Evolutionary conservation across 2,888 invertebrate genomes (phyloP), one percentile per base, ranked within the genome.

Genomic region (Plemyria rubiginata): DNA sequence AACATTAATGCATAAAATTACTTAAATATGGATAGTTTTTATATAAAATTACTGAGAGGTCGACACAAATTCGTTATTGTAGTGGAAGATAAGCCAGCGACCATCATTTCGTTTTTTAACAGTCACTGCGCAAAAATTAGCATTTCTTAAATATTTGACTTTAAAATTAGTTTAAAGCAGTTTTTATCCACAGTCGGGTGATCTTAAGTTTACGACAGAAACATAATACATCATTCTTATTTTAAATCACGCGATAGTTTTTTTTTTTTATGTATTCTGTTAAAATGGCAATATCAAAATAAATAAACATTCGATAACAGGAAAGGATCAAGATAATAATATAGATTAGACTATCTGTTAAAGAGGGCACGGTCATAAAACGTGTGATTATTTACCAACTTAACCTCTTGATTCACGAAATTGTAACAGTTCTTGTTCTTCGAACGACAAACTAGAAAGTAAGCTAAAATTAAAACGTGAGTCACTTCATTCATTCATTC

Each of bases 51-150:
- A 15, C 29, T 28, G 9, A 2, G 13, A 53, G 11, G 13, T 41
- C 41, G 41, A 43, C 53, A 28, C 41, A 29, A 29, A 16, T 16
- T 45, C 45, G 16, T 16, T 11, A 45, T 11, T 9, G 9, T 45
- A 16, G 16, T 4, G 9, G 11, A 11, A 45, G 45, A 45, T 16
- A 45, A 45, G 43, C 16, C 45, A 11, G 45, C 16, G 16, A 16
- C 45, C 41, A 53, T 41, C 41, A 41, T 40, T 36, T 46, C 52
- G 48, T 56, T 61, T 62, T 62, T 65, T 70, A 60, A 66, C 60
- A 55, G 65, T 48, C 43, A 50, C 52, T 62, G 56, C 51, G 62
- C 53, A 29, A 56, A 62, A 61, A 68, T 60, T 62, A 43, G 62
- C 57, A 56, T 66, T 62, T 58, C 62, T 60, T 66, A 66, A 66